Evolutionary conservation across 2,888 invertebrate species (phyloP).

Genomic region (Parasteatoda lunata): DNA sequence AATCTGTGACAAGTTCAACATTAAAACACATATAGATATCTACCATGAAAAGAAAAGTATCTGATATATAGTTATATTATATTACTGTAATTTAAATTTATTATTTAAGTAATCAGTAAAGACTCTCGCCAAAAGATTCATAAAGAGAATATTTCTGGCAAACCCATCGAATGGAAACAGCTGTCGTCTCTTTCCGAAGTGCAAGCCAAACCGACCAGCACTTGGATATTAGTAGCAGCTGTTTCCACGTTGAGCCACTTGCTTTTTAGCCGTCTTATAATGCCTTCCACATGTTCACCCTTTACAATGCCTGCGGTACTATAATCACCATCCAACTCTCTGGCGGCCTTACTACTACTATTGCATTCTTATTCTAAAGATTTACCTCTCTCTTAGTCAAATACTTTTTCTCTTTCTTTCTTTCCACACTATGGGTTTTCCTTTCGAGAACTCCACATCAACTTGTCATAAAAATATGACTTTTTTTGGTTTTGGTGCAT

Average conservation of each 20-base stretch:
- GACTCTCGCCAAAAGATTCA: conserved; percentile 18
- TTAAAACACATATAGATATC: too few species aligned
- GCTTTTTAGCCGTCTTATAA: conserved; percentile 60
- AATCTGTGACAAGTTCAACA: too few species aligned
- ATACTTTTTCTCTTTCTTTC: neutral
- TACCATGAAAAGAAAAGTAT: too few species aligned
- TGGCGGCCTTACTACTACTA: conserved; percentile 5
- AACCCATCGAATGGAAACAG: conserved; percentile 44
- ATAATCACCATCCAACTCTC: conserved; percentile 34
- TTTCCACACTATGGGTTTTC: neutral
- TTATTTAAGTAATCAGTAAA: too few species aligned
- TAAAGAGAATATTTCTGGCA: neutral
- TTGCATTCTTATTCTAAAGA: neutral
- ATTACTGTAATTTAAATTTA: too few species aligned
- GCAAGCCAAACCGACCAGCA: conserved; percentile 66
- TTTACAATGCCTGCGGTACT: conserved; percentile 46
- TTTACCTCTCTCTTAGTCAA: neutral
- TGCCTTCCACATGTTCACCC: conserved; percentile 65
- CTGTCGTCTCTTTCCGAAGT: conserved; percentile 57
- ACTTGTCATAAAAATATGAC: neutral
- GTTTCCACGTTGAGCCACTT: conserved; percentile 49
- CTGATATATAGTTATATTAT: too few species aligned
- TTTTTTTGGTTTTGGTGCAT: neutral
- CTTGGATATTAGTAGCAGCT: conserved; percentile 52
- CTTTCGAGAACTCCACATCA: neutral